phyloP scores from a whole-genome alignment of 2,888 invertebrate genomes.

The Ceriagrion tenellum region DNA sequence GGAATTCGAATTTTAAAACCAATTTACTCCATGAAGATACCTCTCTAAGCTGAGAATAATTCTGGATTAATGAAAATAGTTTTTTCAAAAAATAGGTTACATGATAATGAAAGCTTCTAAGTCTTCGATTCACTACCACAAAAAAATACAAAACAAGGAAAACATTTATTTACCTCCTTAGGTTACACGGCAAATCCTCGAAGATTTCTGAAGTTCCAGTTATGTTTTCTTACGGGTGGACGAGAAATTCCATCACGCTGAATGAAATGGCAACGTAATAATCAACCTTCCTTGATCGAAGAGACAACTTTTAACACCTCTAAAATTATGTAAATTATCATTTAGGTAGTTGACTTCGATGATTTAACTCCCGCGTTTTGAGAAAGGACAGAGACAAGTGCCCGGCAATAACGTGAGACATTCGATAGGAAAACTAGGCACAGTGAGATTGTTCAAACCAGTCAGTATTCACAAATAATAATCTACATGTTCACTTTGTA shows the following conservation, averaged over 20 bases:
- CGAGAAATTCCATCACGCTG: not conserved
- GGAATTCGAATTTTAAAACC: no score
- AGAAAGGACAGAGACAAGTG: not conserved
- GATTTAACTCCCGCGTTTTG: conserved; percentile 24
- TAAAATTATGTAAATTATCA: conserved; percentile 34
- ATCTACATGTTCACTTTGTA: conserved; percentile 28
- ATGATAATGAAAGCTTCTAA: no score
- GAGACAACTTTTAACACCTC: not conserved
- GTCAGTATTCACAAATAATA: not conserved
- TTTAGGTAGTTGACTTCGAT: conserved; percentile 5
- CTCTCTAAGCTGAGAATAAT: not conserved
- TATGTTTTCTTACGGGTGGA: not conserved
- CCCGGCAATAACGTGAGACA: not conserved
- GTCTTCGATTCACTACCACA: not conserved
- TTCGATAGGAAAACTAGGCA: not conserved
- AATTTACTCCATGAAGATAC: no score
- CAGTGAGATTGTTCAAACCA: not conserved
- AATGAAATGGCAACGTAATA: not conserved
- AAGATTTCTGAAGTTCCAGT: not conserved
- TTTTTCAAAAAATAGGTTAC: no score
- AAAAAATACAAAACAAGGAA: not conserved
- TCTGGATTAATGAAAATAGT: no score
- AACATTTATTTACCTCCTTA: conserved; percentile 38
- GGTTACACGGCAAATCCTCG: conserved; percentile 7
- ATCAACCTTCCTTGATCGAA: not conserved